Percentiles rank a stretch among this genome's conserved stretches.
Conservation (phyloP, 2,113 vertebrate species). For the Indri indri region DNA sequence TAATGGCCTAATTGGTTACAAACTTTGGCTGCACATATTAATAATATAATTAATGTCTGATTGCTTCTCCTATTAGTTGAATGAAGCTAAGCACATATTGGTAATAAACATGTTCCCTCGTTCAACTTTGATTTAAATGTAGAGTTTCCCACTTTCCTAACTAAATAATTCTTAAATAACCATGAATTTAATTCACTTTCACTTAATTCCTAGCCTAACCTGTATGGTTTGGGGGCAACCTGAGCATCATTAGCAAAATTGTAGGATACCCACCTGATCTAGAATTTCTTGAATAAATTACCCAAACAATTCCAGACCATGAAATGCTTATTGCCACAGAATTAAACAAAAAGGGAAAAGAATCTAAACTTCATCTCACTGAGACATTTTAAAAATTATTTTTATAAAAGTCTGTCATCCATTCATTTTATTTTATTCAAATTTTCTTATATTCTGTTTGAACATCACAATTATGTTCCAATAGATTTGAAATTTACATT, state of each 20-base stretch:
- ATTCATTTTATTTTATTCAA: background rate
- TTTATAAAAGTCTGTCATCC: background rate
- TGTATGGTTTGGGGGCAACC: background rate
- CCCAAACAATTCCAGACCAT: background rate
- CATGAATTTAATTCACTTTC: background rate
- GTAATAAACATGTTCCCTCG: background rate
- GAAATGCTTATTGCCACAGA: background rate
- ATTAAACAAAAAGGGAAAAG: background rate
- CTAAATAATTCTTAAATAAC: background rate
- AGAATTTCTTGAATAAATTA: background rate
- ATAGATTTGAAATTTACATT: background rate
- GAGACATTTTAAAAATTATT: background rate
- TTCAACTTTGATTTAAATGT: background rate
- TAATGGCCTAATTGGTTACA: background rate
- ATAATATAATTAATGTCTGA: background rate
- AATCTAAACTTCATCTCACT: background rate
- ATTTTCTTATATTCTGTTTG: conserved; percentile 17
- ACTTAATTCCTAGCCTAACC: background rate
- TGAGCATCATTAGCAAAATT: background rate
- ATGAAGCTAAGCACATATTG: background rate
- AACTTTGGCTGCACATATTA: background rate
- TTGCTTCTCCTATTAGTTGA: background rate
- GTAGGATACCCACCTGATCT: background rate
- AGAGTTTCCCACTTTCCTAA: background rate
- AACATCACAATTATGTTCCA: background rate